Percentiles rank a stretch among this genome's conserved stretches.
phyloP scores from a whole-genome alignment of 2,888 invertebrate species.

The Philopedon plagiatum region DNA sequence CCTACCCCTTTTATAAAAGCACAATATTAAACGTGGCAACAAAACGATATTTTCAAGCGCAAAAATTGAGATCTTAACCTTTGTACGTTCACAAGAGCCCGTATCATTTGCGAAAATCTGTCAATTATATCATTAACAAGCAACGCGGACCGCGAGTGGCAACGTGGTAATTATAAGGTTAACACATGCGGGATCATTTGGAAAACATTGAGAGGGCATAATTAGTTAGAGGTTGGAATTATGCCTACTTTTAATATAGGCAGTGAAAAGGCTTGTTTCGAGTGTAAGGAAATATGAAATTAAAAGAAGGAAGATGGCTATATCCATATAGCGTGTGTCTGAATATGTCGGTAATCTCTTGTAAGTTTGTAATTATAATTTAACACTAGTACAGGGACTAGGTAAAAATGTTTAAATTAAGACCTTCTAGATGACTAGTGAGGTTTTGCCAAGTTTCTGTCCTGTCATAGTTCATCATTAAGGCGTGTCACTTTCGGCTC shows the following conservation, averaged over 20 bases:
- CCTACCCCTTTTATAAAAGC: not conserved
- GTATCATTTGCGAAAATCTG: slow-evolving; percentile 54
- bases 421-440: too few relatives aligned
- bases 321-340: too few relatives aligned
- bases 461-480: too few relatives aligned
- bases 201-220: slow-evolving; percentile 39
- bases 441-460: too few relatives aligned
- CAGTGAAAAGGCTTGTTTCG: too few relatives aligned
- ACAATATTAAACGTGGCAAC: not conserved
- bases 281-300: too few relatives aligned
- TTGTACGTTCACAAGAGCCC: slow-evolving; percentile 50
- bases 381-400: too few relatives aligned
- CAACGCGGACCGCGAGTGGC: slow-evolving; percentile 27
- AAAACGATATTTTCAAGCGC: slow-evolving; percentile 16
- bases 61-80: slow-evolving; percentile 38
- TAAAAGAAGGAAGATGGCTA: too few relatives aligned
- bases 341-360: too few relatives aligned
- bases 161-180: slow-evolving; percentile 6
- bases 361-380: too few relatives aligned
- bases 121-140: slow-evolving; percentile 57
- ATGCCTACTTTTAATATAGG: slow-evolving; percentile 6
- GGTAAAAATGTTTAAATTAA: too few relatives aligned
- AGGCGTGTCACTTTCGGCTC: too few relatives aligned
- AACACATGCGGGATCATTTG: slow-evolving; percentile 29
- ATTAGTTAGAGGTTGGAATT: slow-evolving; percentile 33